Conservation (phyloP, 2,888 invertebrate species). For the Ommatoiulus sabulosus region DNA sequence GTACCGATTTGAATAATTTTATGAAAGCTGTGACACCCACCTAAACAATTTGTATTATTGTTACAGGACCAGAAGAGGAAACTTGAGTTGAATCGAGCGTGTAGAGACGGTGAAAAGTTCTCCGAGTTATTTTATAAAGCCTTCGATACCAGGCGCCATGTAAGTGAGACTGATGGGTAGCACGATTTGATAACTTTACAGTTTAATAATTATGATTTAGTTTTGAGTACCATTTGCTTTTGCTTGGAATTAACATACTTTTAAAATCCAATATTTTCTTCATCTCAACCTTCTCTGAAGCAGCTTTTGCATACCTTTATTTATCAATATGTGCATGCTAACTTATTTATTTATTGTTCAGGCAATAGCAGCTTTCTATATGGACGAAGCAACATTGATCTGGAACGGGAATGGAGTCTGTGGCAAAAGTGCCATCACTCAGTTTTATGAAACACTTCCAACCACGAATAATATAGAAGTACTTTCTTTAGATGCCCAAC, state of each 20-base stretch:
- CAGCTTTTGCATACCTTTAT: not conserved
- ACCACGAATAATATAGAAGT: slow-evolving; percentile 79
- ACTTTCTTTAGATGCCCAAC: slow-evolving; percentile 87
- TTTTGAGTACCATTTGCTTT: no score
- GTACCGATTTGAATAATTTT: no score
- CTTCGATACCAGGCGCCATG: slow-evolving; percentile 87
- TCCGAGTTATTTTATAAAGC: slow-evolving; percentile 89
- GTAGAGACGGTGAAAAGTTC: slow-evolving; percentile 88
- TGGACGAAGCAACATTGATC: slow-evolving; percentile 84
- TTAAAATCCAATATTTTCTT: not conserved
- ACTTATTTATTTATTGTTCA: slow-evolving; percentile 48
- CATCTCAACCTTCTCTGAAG: not conserved
- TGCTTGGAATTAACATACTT: no score
- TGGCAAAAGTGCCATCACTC: slow-evolving; percentile 85
- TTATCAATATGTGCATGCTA: slow-evolving; percentile 2
- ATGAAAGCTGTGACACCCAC: no score
- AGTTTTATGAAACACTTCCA: slow-evolving; percentile 86
- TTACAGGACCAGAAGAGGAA: not conserved
- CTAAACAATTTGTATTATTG: not conserved
- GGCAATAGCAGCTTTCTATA: slow-evolving; percentile 79
- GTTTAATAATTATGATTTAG: no score
- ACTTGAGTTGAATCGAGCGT: slow-evolving; percentile 70
- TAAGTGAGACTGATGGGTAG: slow-evolving; percentile 64
- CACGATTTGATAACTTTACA: no score
- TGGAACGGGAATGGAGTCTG: slow-evolving; percentile 93